Conservation (phyloP, 2,113 vertebrate genomes). For the Dermatemys mawii region DNA sequence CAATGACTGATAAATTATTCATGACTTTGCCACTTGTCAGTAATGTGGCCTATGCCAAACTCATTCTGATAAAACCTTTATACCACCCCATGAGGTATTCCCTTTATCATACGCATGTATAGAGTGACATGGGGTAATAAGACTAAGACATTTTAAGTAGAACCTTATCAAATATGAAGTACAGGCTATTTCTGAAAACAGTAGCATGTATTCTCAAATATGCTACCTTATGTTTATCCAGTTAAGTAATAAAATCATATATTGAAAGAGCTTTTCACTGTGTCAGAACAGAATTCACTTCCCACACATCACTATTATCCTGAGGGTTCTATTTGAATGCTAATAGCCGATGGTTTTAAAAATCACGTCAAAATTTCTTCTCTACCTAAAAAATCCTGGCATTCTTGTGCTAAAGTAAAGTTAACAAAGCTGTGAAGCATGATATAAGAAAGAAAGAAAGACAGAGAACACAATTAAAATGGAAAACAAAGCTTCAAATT, state of each 20-base stretch:
- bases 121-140: background rate
- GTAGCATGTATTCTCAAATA: accelerated
- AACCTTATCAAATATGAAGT: accelerated
- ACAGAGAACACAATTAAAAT: background rate
- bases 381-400: background rate
- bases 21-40: background rate
- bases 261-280: background rate
- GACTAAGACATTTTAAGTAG: background rate
- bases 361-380: background rate
- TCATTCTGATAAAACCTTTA: background rate
- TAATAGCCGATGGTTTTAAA: background rate
- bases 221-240: background rate
- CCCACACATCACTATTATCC: background rate
- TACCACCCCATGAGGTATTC: background rate
- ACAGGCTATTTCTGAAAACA: background rate
- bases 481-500: constrained; percentile 25
- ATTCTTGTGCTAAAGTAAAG: background rate
- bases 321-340: background rate
- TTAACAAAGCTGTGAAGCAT: background rate
- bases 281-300: background rate
- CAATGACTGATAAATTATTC: background rate
- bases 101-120: background rate
- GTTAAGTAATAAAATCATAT: background rate
- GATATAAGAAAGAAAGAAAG: background rate
- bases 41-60: background rate